These are phyloP conservation scores for Epicampocera succincta DNA, from an alignment of 2,888 invertebrate genomes.

Conservation along the genomic window DNA sequence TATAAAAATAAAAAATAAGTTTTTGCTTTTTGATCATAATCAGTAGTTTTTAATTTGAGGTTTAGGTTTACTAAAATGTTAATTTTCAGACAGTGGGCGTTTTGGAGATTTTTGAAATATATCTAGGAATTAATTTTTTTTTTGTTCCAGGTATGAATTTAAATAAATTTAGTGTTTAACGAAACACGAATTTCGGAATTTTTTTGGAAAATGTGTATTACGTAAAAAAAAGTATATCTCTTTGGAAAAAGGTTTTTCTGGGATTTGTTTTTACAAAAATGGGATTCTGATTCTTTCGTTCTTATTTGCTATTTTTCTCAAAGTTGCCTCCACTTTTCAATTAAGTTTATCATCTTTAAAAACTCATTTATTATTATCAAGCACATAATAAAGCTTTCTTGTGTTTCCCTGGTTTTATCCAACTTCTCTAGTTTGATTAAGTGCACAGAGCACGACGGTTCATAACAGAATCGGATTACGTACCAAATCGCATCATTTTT, in stretches of 20 bases:
- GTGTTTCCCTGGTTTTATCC: neutral
- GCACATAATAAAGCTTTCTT: neutral
- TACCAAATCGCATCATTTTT: conserved; percentile 14
- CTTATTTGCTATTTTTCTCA: no score
- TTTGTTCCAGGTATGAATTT: no score
- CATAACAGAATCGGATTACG: conserved; percentile 16
- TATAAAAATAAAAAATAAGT: no score
- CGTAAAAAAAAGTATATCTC: no score
- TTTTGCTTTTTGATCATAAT: no score
- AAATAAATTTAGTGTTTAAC: no score
- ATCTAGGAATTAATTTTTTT: neutral
- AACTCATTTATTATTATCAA: neutral
- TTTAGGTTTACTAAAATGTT: no score
- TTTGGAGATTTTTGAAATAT: neutral
- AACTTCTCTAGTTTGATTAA: neutral
- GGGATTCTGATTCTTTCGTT: neutral
- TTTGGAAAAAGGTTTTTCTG: neutral
- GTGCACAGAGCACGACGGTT: neutral
- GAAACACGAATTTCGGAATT: no score
- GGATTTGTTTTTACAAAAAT: neutral
- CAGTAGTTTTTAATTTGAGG: no score
- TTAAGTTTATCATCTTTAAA: neutral
- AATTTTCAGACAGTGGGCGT: no score
- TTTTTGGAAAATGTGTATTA: no score
- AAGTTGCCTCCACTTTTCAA: neutral